phyloP scores from a whole-genome alignment of 2,113 vertebrate genomes.

The Kobus ellipsiprymnus region DNA sequence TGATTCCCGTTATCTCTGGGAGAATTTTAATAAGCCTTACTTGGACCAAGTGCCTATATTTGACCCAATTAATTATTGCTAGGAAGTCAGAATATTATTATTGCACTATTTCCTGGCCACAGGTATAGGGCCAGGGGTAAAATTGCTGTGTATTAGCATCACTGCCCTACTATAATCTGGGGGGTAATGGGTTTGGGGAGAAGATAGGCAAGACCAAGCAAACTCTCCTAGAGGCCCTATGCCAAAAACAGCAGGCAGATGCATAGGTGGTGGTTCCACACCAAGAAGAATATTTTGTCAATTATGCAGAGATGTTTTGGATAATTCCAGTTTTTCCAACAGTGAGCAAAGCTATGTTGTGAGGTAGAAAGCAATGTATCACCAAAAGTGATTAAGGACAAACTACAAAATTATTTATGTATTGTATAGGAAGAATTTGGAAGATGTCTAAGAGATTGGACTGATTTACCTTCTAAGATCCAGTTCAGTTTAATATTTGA shows the following conservation, averaged over 20 bases:
- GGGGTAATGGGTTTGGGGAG: neutral
- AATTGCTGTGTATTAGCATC: neutral
- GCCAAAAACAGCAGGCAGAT: neutral
- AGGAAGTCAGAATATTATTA: neutral
- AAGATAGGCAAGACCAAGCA: neutral
- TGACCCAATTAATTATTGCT: neutral
- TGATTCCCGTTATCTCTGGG: neutral
- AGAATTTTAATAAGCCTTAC: neutral
- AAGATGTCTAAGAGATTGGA: neutral
- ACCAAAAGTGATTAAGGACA: neutral
- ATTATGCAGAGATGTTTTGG: neutral
- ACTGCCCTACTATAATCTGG: neutral
- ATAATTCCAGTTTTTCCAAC: neutral
- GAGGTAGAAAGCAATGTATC: neutral
- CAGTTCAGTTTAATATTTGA: neutral
- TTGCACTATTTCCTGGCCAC: neutral
- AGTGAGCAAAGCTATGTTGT: neutral
- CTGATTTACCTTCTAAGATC: neutral
- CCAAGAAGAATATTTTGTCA: neutral
- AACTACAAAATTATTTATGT: neutral
- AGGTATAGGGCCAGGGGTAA: neutral
- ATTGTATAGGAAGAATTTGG: neutral
- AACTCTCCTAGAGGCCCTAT: neutral
- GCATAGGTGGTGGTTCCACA: neutral
- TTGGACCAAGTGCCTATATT: neutral